Evolutionary conservation across 1,140 invertebrate species (phyloP).

Genomic region (Drosophila busckii): DNA sequence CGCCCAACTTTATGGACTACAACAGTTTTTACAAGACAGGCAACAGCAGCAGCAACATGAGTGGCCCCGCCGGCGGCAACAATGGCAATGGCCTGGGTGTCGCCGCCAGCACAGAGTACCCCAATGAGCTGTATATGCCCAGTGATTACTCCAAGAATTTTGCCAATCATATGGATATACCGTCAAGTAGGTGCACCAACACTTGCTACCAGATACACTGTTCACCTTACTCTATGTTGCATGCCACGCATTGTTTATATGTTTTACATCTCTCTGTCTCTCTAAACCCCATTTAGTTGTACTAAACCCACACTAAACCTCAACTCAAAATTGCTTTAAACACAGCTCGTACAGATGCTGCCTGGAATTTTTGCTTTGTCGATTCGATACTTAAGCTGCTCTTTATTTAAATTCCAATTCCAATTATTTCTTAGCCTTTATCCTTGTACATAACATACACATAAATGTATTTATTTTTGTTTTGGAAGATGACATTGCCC

Average conservation of each 20-base stretch:
- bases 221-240: slow-evolving; percentile 45
- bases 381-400: slow-evolving; percentile 6
- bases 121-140: slow-evolving; percentile 75
- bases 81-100: slow-evolving; percentile 25
- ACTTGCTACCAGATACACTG: slow-evolving; percentile 12
- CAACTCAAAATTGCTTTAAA: no score
- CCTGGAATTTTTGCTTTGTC: slow-evolving; percentile 8
- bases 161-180: slow-evolving; percentile 78
- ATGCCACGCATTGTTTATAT: slow-evolving; percentile 24
- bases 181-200: slow-evolving; percentile 64
- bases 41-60: slow-evolving; percentile 33
- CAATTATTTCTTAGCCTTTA: neutral
- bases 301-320: no score
- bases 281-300: no score
- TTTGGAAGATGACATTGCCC: slow-evolving; percentile 35
- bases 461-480: slow-evolving; percentile 26
- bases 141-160: slow-evolving; percentile 76
- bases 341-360: no score
- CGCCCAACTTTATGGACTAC: slow-evolving; percentile 63
- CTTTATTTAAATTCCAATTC: neutral
- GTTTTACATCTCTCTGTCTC: slow-evolving; percentile 3
- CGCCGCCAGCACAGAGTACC: slow-evolving; percentile 52
- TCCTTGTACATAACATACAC: slow-evolving; percentile 59
- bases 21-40: slow-evolving; percentile 65
- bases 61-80: slow-evolving; percentile 14